Evolutionary conservation across 2,888 invertebrate species (phyloP), one percentile per base, ranked within the genome.

Genomic region (Scaptodrosophila latifasciaeformis): DNA sequence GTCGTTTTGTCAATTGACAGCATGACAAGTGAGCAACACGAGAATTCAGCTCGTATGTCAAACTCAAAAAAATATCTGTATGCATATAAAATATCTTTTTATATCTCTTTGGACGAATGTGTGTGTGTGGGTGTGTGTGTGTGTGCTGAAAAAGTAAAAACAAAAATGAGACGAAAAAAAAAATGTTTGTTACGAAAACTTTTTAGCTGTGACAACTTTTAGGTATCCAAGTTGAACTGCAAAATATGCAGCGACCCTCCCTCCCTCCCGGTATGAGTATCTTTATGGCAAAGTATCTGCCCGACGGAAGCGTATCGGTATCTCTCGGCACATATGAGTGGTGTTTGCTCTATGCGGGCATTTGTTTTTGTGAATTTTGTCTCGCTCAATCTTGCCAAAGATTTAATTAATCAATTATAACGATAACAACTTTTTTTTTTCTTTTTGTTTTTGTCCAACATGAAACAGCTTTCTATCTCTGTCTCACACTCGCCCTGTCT

Each of bases 21-120:
- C 59, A 63, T 72, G 79, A 76, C 72, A 78, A 72, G 79, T 76
- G 76, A 72, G 78, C 78, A 76, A 68, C 74, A 70, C 63, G 75
- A 75, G 78, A 67, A 75, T 76, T 78, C 64, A 71, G 65, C 70
- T 72, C 70, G 65, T 62, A 63, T 62, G 67, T 72, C 65, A 65
- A 58, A 55, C 59, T 57, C 54, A 62, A 51, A 57, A 59, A 54
- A 62, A 74, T 67, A 70, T 70, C 24, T 24, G 65, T 60, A 62
- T 54, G 46, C 43, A 50, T 34, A 45, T 59, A 62, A 58, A 50
- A 47, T n/a, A n/a, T 24, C 24, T 7, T 5, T 24, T 3, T 5
- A 24, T 24, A 24, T 7, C 24, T 3, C 24, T 24, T 5, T 3
- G n/a, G n/a, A n/a, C n/a, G n/a, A n/a, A 24, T 7, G 7, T 50